Percentiles rank a stretch among this genome's conserved stretches.
Evolutionary conservation across 2,797 vertebrate species (phyloP).

Genomic region (Poecilia velifera): DNA sequence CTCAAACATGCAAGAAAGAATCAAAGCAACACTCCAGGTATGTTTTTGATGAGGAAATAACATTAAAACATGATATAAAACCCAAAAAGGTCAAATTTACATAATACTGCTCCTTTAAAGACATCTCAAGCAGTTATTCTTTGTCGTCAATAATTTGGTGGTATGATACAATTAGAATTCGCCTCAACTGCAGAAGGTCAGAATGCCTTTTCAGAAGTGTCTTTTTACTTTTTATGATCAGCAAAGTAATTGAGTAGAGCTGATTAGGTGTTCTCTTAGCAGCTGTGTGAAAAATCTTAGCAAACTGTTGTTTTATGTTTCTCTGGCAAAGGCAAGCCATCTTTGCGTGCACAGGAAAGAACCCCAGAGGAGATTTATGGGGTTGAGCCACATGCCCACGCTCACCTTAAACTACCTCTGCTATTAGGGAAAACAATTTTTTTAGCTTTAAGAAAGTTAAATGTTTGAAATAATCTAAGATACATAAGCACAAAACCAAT

Average conservation of each 20-base stretch:
- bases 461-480: background rate
- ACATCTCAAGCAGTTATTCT: background rate
- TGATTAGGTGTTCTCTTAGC: constrained; percentile 58
- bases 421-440: background rate
- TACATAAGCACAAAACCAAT: background rate
- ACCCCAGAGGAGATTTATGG: constrained; percentile 67
- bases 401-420: constrained; percentile 69
- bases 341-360: constrained; percentile 57
- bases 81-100: background rate
- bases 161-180: background rate
- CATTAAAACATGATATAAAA: background rate
- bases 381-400: constrained; percentile 39
- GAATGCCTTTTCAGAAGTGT: constrained; percentile 63
- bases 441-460: background rate
- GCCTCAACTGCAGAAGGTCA: constrained; percentile 39
- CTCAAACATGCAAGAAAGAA: background rate
- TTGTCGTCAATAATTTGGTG: background rate
- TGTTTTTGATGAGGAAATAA: background rate
- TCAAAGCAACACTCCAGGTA: background rate
- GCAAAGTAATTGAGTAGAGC: constrained; percentile 60
- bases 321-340: constrained; percentile 68
- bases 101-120: background rate
- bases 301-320: constrained; percentile 69
- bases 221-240: constrained; percentile 59
- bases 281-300: constrained; percentile 55